These are phyloP conservation scores for Etheostoma cragini DNA, from an alignment of 2,113 vertebrate genomes.

Conservation along the genomic window DNA sequence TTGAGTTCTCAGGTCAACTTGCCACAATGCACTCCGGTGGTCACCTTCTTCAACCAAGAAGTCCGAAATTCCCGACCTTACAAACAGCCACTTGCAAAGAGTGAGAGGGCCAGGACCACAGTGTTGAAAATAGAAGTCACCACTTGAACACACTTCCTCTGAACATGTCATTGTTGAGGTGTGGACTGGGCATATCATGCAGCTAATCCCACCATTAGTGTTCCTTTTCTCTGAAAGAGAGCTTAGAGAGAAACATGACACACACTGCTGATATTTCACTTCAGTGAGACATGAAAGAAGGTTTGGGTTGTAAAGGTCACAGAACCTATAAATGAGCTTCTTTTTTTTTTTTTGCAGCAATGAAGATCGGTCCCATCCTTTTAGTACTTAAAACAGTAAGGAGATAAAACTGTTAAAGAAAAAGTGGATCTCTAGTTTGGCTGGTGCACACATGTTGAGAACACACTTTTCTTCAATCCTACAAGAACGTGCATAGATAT, in stretches of 20 bases:
- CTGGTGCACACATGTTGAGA: neutral
- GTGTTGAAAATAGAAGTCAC: constrained; percentile 5
- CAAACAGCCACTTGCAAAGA: constrained; percentile 2
- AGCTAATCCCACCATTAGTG: neutral
- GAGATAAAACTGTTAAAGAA: constrained; percentile 25
- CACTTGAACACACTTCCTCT: constrained; percentile 2
- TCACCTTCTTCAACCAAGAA: neutral
- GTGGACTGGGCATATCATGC: neutral
- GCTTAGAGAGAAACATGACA: constrained; percentile 17
- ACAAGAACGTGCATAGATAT: neutral
- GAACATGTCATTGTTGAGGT: constrained; percentile 1
- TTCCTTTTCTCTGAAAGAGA: constrained; percentile 10
- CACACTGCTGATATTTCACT: constrained; percentile 46
- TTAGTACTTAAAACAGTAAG: constrained; percentile 16
- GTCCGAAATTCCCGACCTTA: neutral
- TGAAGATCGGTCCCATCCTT: constrained; percentile 44
- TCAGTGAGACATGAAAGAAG: constrained; percentile 29
- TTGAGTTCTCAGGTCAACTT: neutral
- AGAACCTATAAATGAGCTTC: constrained; percentile 35
- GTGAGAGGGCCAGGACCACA: neutral
- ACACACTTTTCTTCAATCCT: too few relatives aligned
- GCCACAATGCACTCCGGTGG: neutral
- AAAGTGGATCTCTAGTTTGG: constrained; percentile 6
- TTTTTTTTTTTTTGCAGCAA: constrained; percentile 57
- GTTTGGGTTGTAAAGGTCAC: constrained; percentile 45